These are phyloP conservation scores for Cephalotes varians DNA, from an alignment of 2,888 invertebrate genomes.

Conservation along the genomic window DNA sequence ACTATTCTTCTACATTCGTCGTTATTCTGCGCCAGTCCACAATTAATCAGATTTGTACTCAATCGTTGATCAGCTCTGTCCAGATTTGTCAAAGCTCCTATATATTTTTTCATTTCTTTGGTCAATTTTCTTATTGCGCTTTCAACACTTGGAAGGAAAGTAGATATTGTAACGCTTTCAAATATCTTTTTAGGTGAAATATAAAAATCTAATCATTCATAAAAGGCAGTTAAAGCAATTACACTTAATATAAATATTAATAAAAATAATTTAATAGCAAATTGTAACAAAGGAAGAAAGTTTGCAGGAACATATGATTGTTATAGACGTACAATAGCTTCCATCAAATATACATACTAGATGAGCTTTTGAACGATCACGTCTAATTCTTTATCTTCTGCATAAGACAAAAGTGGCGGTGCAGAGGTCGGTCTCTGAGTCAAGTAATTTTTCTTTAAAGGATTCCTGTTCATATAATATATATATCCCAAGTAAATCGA, in stretches of 20 bases:
- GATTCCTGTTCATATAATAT: conserved; percentile 79
- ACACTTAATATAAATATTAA: no score
- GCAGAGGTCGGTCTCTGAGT: conserved; percentile 82
- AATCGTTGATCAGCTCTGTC: conserved; percentile 84
- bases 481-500: background rate
- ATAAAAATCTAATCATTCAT: no score
- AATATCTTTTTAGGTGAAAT: background rate
- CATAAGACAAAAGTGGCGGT: conserved; percentile 79
- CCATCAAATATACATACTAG: conserved; percentile 75
- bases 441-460: conserved; percentile 80
- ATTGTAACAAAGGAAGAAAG: background rate
- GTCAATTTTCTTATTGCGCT: conserved; percentile 82
- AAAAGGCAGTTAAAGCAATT: no score
- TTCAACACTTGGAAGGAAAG: conserved; percentile 79
- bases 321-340: background rate
- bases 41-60: conserved; percentile 84
- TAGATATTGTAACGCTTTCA: background rate
- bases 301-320: background rate
- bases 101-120: conserved; percentile 85
- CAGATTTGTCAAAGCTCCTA: conserved; percentile 80
- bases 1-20: conserved; percentile 84
- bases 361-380: conserved; percentile 83
- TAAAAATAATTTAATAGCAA: no score
- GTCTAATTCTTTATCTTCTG: conserved; percentile 83
- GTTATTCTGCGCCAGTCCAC: conserved; percentile 84